Base-by-base conservation (phyloP, 2,888 invertebrate genomes). In the Atethmia centrago region DNA sequence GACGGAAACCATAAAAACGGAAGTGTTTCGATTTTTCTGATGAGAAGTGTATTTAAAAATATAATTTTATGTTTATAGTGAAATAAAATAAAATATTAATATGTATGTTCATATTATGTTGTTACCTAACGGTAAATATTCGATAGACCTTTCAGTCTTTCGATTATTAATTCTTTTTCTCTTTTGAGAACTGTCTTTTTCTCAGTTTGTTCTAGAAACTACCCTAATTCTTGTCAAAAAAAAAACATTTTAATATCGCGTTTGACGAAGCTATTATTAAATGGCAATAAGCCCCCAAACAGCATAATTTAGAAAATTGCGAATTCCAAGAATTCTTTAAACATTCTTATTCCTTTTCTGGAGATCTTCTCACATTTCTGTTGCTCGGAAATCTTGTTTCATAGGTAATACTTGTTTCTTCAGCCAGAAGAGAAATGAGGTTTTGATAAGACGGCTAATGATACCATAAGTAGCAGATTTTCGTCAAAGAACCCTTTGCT, bases 251-350 rank as follows among this genome's bases (percentile, higher is more conserved):
- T 31, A 81, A 74, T 76, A 73, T 66, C 53, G 72, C 74, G 65
- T 84, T 75, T 69, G 79, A 79, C 69, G 61, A 77, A 70, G 80
- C 73, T 76, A 83, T 83, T 85, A 84, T 83, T 72, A 71, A 66
- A 74, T 76, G 68, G 76, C 72, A 71, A 71, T 61, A 71, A 45
- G 63, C 10, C 58, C 28, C 56, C 58, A 47, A 58, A 45, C 19
- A 47, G 67, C 47, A 56, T 61, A 75, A 74, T 83, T 76, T 36
- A 21, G 19, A 42, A 73, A 77, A 77, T 75, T 51, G 40, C 0
- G 9, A 4, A 49, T 76, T 74, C 75, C 10, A 47, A 58, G 63
- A 72, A 66, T 10, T 31, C 56, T 71, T 58, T 69, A 28, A 53
- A 25, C 36, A 5, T 3, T 14, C 3, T 51, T 42, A 2, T 9